Evolutionary conservation across 1,140 invertebrate species (phyloP).

Genomic region (Bombus huntii): DNA sequence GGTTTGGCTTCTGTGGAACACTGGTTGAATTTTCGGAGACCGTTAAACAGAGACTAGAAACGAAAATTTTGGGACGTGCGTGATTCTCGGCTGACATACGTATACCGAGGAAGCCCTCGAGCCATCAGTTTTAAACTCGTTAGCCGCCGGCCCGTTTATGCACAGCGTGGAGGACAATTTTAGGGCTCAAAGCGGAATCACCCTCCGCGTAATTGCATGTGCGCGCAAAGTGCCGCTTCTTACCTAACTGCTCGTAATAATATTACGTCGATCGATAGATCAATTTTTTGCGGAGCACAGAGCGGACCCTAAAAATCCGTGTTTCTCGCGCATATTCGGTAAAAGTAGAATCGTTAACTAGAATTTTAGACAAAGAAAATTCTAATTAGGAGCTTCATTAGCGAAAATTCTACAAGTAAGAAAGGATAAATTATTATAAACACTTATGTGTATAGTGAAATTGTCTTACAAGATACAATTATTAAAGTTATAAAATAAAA

Average conservation of each 20-base stretch:
- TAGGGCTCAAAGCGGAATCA: constrained; percentile 26
- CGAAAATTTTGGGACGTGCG: constrained; percentile 18
- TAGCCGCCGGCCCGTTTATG: constrained; percentile 31
- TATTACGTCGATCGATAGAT: neutral
- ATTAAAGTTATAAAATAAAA: too few species aligned
- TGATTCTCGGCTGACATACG: constrained; percentile 9
- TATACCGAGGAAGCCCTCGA: neutral
- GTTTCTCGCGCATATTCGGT: neutral
- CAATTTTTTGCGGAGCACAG: neutral
- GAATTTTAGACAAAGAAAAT: too few species aligned
- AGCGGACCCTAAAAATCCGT: neutral
- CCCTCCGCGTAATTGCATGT: constrained; percentile 26
- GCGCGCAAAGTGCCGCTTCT: constrained; percentile 28
- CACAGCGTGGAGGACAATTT: constrained; percentile 31
- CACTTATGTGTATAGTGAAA: too few species aligned
- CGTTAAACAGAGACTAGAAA: neutral
- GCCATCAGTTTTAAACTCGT: constrained; percentile 49
- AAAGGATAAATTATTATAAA: too few species aligned
- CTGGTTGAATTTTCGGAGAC: neutral
- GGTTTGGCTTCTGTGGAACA: neutral
- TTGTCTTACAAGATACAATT: too few species aligned
- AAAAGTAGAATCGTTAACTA: too few species aligned
- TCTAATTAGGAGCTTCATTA: too few species aligned
- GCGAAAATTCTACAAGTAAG: too few species aligned
- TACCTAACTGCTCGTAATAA: constrained; percentile 19